A percentile compares a stretch with the other conserved stretches of the same genome.
phyloP scores from a whole-genome alignment of 2,797 vertebrate species.

The Manis crassicaudata region DNA sequence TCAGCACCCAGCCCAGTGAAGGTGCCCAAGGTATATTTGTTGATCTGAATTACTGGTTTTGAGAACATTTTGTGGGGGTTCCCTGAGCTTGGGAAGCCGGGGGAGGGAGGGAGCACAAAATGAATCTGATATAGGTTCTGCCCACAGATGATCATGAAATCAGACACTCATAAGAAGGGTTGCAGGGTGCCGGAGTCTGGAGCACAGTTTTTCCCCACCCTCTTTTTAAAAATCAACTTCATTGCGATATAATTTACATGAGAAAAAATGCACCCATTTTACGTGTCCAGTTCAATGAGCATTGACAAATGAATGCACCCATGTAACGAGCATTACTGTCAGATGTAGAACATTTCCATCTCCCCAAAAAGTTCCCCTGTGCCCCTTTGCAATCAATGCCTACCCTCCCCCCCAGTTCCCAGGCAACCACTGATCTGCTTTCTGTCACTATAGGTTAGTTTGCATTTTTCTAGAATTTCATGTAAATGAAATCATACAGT shows the following conservation, averaged over 20 bases:
- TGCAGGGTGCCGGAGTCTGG: not conserved
- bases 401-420: not conserved
- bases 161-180: not conserved
- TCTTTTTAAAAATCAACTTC: not conserved
- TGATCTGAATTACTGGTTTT: not conserved
- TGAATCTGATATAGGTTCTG: not conserved
- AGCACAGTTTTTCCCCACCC: not conserved
- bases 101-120: not conserved
- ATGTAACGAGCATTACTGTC: not conserved
- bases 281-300: not conserved
- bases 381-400: not conserved
- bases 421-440: conserved; percentile 60
- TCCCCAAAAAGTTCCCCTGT: not conserved
- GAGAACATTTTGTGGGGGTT: not conserved
- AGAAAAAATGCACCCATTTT: conserved; percentile 12
- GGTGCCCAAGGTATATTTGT: not conserved
- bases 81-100: not conserved
- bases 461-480: conserved; percentile 63
- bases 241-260: not conserved
- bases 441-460: conserved; percentile 58
- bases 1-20: not conserved
- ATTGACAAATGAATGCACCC: not conserved
- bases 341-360: not conserved
- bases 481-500: conserved; percentile 51
- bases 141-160: conserved; percentile 21